phyloP scores from a whole-genome alignment of 2,797 vertebrate species.

The Phoebastria nigripes region DNA sequence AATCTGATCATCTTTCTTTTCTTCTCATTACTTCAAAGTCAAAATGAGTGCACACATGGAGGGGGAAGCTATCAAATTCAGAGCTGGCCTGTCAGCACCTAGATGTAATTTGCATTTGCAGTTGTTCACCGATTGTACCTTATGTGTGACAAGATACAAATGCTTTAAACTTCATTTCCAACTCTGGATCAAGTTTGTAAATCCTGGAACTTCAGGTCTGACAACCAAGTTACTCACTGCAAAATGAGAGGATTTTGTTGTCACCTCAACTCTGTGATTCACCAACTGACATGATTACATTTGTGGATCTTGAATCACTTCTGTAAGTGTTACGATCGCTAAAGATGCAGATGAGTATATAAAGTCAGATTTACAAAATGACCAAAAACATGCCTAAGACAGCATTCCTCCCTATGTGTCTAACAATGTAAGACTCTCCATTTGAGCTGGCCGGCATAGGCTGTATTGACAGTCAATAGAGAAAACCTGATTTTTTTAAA shows the following conservation, averaged over 20 bases:
- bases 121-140: background rate
- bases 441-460: background rate
- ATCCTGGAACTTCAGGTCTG: background rate
- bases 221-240: background rate
- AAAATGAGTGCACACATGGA: background rate
- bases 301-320: background rate
- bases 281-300: background rate
- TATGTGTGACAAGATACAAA: background rate
- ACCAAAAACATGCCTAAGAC: accelerated
- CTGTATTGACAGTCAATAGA: background rate
- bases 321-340: background rate
- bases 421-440: background rate
- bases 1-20: background rate
- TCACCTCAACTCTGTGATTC: background rate
- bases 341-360: background rate
- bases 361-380: background rate
- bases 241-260: background rate
- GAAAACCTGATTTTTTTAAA: background rate
- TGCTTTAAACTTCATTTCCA: background rate
- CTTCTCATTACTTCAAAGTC: background rate
- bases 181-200: background rate
- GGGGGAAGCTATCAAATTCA: background rate
- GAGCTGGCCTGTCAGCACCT: background rate
- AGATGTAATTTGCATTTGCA: background rate
- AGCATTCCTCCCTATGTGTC: background rate